Base-by-base conservation (phyloP, 37 sponge, comb jelly and placozoan species). In the Lycopodina hypogea region DNA sequence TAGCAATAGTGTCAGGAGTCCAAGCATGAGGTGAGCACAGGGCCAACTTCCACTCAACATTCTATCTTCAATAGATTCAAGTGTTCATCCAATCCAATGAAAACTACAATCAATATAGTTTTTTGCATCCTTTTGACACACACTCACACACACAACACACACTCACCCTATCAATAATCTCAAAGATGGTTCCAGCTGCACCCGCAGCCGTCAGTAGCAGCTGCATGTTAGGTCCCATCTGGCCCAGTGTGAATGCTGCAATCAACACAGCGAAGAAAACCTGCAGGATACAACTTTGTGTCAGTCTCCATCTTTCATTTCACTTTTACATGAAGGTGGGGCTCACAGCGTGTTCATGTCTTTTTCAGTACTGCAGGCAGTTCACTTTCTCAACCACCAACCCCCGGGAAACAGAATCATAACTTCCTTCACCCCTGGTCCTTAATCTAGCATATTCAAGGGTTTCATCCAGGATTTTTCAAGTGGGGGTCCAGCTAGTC, bases 231-330 rank as follows among this genome's bases (percentile, higher is more conserved):
- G 91, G 94, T 11, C 53, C 83, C 4, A 87, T 90, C 33, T 89
- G 84, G 17, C 90, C 90, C 29, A 93, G 78, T 0, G 90, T 42
- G 67, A 89, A 90, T 23, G 92, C 90, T 58, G 90, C 94, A 79
- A 86, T 74, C 71, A 89, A 34, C 14, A 86, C 72, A 66, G 90
- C 76, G 83, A 93, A 86, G 83, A 93, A 86, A 19, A 82, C 86
- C 94, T 93, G 30, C 29, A 71, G 3, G 26, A 17, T 32, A 35
- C 38, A 67, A 53, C 17, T 62, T n/a, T 9, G 8, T 62, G 15
- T 62, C 19, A 67, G 7, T 30, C 37, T 7, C 3, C 37, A 67
- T 36, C 36, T 30, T 8, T 6, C 37, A 6, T 8, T 14, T 67
- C 38, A 67, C 3, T 2, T 7, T 30, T 67, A 45, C 48, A 45